These are phyloP conservation scores for Thelaira solivaga DNA, from an alignment of 2,888 invertebrate species.

Conservation along the genomic window DNA sequence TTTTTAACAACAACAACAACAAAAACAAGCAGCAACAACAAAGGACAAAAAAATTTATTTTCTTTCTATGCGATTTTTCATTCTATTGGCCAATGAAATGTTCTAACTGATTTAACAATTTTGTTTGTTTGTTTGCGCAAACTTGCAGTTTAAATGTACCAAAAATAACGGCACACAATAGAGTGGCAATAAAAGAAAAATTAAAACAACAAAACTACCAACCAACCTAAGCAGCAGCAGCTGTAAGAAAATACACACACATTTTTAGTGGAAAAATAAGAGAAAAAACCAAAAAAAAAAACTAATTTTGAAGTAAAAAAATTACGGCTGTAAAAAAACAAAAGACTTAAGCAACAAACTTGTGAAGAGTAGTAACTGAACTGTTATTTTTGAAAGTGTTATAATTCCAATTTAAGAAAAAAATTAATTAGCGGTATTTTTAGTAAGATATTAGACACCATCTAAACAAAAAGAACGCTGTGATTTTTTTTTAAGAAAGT, in stretches of 20 bases:
- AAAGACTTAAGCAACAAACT: not conserved
- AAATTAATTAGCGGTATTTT: not conserved
- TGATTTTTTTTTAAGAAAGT: too few relatives aligned
- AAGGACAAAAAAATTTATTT: conserved; percentile 9
- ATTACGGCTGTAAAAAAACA: not conserved
- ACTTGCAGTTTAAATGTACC: conserved; percentile 34
- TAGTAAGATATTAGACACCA: too few relatives aligned
- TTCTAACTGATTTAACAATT: conserved; percentile 24
- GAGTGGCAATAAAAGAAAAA: not conserved
- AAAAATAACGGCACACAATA: conserved; percentile 5
- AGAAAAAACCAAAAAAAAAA: not conserved
- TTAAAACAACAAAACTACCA: not conserved
- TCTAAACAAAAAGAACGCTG: too few relatives aligned
- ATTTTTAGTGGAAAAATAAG: not conserved
- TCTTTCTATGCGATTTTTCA: conserved; percentile 1
- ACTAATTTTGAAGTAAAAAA: not conserved
- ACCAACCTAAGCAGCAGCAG: not conserved
- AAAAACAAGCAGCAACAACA: not conserved
- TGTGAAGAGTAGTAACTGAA: too few relatives aligned
- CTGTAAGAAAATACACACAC: not conserved
- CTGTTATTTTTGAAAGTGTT: too few relatives aligned
- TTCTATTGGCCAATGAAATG: not conserved
- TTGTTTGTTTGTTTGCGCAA: conserved; percentile 15
- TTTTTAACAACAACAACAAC: not conserved
- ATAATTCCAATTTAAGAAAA: too few relatives aligned